Base-by-base conservation (phyloP, 1,140 invertebrate species). In the Dryas iulia region DNA sequence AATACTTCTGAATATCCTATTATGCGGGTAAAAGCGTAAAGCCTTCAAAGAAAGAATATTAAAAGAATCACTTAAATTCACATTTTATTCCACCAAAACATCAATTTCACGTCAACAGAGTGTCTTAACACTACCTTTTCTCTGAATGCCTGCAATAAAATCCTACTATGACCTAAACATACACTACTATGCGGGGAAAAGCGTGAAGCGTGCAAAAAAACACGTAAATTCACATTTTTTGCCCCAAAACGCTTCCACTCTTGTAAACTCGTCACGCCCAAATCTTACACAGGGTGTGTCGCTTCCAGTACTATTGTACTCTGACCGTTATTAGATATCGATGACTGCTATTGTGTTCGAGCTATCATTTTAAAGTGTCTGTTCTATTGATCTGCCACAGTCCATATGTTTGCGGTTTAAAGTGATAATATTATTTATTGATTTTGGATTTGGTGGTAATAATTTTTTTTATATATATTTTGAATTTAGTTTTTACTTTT, bases 321-420 rank as follows among this genome's bases (percentile, higher is more conserved):
- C 1, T 10, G 72, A 73, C 66, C 66, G 73, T 72, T 74, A 72
- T 80, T 76, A 71, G 64, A 72, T 74, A 77, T 79, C 78, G 76
- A 69, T 77, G 73, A 65, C 69, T 63, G 54, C 54, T 39, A 64
- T 69, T 70, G 61, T 67, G 56, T 57, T 47, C 72, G 64, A 76
- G 70, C 52, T 61, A 74, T 74, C 69, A 74, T 71, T 69, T 67
- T 59, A 62, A 47, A 47, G 8, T 47, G 39, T 18, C 39, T 3
- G n/a, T 18, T 47, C 21, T 47, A 47, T 18, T 3, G 39, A 47
- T 47, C 39, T 11, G 14, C 39, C 39, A n/a, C 6, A 28, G 14
- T 18, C 39, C 7, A 47, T 47, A 21, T 21, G 14, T 18, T 18
- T 47, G 14, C 14, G 18, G 6, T 47, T 47, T 47, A n/a, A 47